These are phyloP conservation scores for Lota lota DNA, from an alignment of 2,113 vertebrate genomes.

Conservation along the genomic window DNA sequence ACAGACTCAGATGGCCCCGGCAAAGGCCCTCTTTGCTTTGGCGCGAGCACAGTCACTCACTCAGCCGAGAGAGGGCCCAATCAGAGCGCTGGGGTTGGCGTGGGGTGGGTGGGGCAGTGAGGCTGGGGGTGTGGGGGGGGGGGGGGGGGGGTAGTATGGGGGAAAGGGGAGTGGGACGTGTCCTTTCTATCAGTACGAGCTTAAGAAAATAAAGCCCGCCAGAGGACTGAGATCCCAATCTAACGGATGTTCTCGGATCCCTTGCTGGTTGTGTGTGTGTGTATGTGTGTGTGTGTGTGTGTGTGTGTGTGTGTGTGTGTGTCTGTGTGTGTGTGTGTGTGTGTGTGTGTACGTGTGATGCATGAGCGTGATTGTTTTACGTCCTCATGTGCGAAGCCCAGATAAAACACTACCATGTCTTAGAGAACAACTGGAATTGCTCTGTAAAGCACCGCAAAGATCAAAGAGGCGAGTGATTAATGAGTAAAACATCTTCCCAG, in stretches of 20 bases:
- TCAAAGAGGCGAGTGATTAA: conserved; percentile 65
- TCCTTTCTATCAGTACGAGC: conserved; percentile 54
- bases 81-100: neutral
- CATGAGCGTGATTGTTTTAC: too few relatives aligned
- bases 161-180: conserved; percentile 39
- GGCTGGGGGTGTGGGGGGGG: conserved; percentile 12
- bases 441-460: conserved; percentile 51
- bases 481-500: conserved; percentile 50
- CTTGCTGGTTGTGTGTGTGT: conserved; percentile 40
- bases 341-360: conserved; percentile 26
- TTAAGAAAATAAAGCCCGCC: conserved; percentile 63
- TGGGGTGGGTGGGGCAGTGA: neutral
- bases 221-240: conserved; percentile 67
- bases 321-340: conserved; percentile 32
- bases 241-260: conserved; percentile 59
- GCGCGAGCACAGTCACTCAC: conserved; percentile 52
- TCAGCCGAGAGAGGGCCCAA: conserved; percentile 17
- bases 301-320: conserved; percentile 16
- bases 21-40: conserved; percentile 67
- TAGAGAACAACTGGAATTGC: conserved; percentile 60
- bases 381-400: conserved; percentile 9
- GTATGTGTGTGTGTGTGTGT: conserved; percentile 22
- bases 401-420: conserved; percentile 48
- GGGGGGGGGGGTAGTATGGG: conserved; percentile 24
- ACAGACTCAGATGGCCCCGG: conserved; percentile 39